Base-by-base conservation (phyloP, 1,140 invertebrate genomes). In the Zophobas atratus region DNA sequence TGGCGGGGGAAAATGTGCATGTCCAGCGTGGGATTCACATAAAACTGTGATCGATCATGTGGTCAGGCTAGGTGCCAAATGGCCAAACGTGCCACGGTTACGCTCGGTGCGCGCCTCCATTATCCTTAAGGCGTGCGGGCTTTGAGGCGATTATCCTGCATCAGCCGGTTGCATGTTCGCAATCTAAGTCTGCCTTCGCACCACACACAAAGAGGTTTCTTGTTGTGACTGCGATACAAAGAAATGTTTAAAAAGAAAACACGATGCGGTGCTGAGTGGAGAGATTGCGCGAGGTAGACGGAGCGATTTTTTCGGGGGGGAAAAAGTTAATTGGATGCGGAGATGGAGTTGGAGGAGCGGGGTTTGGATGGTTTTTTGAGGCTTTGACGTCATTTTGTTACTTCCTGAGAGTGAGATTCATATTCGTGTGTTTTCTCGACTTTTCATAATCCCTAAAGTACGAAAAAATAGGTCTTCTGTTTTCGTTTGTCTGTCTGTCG, bases 11-110 rank as follows among this genome's bases (percentile, higher is more conserved):
- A 49, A 34, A 49, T 20, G 20, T 20, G 38, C 32, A 32, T 53
- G 32, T 6, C 48, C 1, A 48, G 20, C 70, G 51, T 51, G 48
- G 48, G 53, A 53, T 72, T 56, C 46, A 41, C 49, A 46, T 48
- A 32, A 48, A 8, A 5, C 8, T 46, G 8, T 70, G 53, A 75
- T 75, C 55, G 53, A 75, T 75, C 32, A 56, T 76, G 56, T 57
- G 46, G 56, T 76, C 56, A 51, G 51, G 41, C 48, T 3, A 63
- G 35, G 74, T 70, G 74, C 57, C 74, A 76, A 76, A 60, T 67
- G 38, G 33, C 8, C 4, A 46, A 67, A 51, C 74, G 74, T 76
- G 74, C 32, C 57, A 63, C 43, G 43, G 74, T 67, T 63, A 67
- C 71, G 71, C 35, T 74, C 55, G 5, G 8, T 75, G 53, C 32